Conservation (phyloP, 1,140 invertebrate genomes). For the Carposina sasakii region DNA sequence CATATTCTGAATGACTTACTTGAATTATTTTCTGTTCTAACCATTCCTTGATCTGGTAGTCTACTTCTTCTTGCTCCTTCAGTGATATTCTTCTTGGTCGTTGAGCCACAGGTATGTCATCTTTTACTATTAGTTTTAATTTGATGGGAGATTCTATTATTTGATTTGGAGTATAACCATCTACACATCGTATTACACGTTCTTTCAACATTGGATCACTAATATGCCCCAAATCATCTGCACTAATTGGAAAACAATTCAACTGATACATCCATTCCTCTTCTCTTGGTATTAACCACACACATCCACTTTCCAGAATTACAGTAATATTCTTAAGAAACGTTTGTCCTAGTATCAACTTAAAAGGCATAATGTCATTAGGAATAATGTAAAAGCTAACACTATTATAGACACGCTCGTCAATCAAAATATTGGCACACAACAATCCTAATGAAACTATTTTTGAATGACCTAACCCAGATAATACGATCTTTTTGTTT, state of each 20-base stretch:
- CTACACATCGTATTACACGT: not conserved
- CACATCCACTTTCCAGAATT: too few species aligned
- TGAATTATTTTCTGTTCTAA: too few species aligned
- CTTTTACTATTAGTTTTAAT: constrained; percentile 18
- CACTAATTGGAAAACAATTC: too few species aligned
- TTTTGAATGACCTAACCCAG: not conserved
- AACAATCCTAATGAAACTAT: not conserved
- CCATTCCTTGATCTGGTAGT: constrained; percentile 21
- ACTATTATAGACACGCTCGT: too few species aligned
- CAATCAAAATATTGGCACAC: not conserved
- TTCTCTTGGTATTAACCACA: too few species aligned
- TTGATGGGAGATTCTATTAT: constrained; percentile 10
- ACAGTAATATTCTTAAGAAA: too few species aligned
- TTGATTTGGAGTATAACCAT: not conserved
- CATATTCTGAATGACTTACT: constrained; percentile 23
- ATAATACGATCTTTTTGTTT: not conserved
- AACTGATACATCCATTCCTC: too few species aligned
- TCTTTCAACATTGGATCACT: not conserved
- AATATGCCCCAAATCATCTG: too few species aligned
- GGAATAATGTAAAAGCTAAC: too few species aligned
- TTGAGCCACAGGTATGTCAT: constrained; percentile 22
- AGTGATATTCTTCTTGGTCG: constrained; percentile 18
- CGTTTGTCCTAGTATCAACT: too few species aligned
- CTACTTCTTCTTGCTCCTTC: constrained; percentile 12
- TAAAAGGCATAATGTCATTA: too few species aligned